These are phyloP conservation scores for Achatina immaculata DNA, from an alignment of 1,140 invertebrate genomes.

Conservation along the genomic window DNA sequence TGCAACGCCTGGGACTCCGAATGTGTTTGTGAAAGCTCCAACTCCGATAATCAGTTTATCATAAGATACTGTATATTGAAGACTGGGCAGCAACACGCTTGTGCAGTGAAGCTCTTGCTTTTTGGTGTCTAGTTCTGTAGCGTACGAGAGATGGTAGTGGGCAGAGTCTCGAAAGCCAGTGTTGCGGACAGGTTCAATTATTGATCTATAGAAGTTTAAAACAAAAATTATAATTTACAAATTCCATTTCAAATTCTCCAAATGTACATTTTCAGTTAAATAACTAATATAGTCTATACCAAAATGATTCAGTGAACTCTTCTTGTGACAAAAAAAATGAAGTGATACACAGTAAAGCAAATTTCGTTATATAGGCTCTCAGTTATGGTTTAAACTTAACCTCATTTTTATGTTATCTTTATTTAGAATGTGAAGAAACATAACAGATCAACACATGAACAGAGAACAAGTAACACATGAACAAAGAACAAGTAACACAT, in stretches of 20 bases:
- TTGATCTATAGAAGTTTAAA: constrained; percentile 62
- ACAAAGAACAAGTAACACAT: no score
- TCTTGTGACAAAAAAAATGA: no score
- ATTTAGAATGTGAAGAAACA: no score
- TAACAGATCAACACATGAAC: no score
- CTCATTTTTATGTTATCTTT: no score
- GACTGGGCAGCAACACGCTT: constrained; percentile 56
- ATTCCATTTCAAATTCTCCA: constrained; percentile 3
- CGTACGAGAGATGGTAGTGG: constrained; percentile 69
- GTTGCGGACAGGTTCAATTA: constrained; percentile 71
- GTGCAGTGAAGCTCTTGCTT: constrained; percentile 57
- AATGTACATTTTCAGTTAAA: no score
- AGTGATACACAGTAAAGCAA: no score
- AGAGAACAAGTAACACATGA: no score
- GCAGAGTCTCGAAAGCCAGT: constrained; percentile 63
- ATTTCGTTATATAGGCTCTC: no score
- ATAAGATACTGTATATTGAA: constrained; percentile 59
- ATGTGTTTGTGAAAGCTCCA: constrained; percentile 70
- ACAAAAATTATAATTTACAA: constrained; percentile 3
- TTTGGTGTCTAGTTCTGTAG: constrained; percentile 59
- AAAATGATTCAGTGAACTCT: no score
- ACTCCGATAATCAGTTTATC: constrained; percentile 72
- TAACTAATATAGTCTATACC: no score
- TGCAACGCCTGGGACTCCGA: constrained; percentile 69
- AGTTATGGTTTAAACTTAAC: no score